Conservation (phyloP, 2,888 invertebrate species). For the Hemithea aestivaria region DNA sequence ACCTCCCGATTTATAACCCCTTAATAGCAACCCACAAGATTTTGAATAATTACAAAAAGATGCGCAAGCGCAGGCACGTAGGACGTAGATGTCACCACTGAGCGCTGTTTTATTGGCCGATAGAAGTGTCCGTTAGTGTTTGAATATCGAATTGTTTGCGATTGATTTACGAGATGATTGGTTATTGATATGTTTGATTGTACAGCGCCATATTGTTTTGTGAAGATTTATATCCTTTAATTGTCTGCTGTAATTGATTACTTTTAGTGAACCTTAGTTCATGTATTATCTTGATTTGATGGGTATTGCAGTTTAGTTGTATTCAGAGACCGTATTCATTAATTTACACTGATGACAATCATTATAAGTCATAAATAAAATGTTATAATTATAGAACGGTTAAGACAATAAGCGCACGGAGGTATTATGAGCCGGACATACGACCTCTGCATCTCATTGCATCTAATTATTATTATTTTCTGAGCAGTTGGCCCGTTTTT, state of each 20-base stretch:
- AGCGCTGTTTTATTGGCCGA: constrained; percentile 48
- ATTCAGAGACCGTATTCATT: too few relatives aligned
- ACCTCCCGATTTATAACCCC: constrained; percentile 63
- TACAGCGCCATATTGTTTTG: constrained; percentile 14
- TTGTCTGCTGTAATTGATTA: constrained; percentile 4
- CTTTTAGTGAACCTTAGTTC: neutral
- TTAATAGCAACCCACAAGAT: constrained; percentile 50
- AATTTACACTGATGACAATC: too few relatives aligned
- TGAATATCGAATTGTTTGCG: constrained; percentile 36
- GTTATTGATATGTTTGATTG: constrained; percentile 25
- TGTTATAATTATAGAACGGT: too few relatives aligned
- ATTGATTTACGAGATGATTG: constrained; percentile 28
- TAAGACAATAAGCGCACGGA: too few relatives aligned
- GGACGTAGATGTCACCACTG: constrained; percentile 37
- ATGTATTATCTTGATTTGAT: too few relatives aligned
- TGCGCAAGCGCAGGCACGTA: constrained; percentile 36
- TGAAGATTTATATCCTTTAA: constrained; percentile 16
- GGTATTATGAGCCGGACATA: too few relatives aligned
- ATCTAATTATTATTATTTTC: too few relatives aligned
- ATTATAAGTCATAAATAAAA: too few relatives aligned
- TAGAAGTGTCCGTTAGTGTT: constrained; percentile 44
- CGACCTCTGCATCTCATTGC: too few relatives aligned
- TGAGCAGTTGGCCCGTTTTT: too few relatives aligned
- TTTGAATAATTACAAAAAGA: constrained; percentile 68
- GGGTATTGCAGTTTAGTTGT: too few relatives aligned